Conservation (phyloP, 2,797 vertebrate genomes). For the Cephalopachus bancanus region DNA sequence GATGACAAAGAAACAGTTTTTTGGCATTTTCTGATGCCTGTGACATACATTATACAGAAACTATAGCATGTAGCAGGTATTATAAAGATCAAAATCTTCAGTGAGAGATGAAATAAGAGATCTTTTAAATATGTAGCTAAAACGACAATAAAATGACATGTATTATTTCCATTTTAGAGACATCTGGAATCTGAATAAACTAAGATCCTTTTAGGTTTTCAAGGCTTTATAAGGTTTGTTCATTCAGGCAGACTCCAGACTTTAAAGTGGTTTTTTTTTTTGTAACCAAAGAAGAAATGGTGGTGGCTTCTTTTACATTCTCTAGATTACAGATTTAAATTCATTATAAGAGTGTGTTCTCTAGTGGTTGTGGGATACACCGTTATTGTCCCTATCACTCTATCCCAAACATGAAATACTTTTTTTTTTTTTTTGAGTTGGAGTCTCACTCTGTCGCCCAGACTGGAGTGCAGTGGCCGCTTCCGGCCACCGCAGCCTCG, state of each 20-base stretch:
- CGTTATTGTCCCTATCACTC: background rate
- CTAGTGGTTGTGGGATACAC: background rate
- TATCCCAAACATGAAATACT: background rate
- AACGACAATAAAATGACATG: background rate
- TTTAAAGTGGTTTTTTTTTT: background rate
- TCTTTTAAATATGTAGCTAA: background rate
- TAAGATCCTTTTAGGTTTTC: background rate
- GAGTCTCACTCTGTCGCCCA: too few relatives aligned
- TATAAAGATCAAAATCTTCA: background rate
- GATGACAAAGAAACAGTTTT: background rate
- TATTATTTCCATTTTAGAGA: background rate
- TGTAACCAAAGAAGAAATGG: background rate
- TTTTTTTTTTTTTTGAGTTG: too few relatives aligned
- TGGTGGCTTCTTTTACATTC: background rate
- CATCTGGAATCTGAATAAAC: background rate
- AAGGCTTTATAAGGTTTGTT: background rate
- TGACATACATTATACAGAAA: background rate
- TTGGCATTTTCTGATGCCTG: background rate
- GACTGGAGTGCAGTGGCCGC: too few relatives aligned
- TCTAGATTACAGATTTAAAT: slow-evolving; percentile 9
- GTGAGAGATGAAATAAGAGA: background rate
- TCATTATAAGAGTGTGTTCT: background rate
- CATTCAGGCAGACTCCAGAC: background rate
- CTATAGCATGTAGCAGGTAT: background rate
- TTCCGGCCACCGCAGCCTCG: too few relatives aligned